Base-by-base conservation (phyloP, 2,888 invertebrate species). In the Chironomus riparius region DNA sequence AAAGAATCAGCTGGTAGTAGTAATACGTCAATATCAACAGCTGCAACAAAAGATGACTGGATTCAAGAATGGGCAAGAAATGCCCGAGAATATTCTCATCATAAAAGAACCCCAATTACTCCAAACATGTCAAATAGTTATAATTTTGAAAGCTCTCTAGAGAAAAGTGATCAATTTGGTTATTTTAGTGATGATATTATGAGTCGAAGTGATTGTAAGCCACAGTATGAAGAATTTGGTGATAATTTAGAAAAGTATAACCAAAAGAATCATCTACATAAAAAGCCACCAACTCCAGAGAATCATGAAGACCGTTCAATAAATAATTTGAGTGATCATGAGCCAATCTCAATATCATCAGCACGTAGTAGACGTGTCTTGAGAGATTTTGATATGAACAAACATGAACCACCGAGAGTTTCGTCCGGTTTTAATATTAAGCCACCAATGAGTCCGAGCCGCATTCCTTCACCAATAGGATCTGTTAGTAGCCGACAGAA, bases 381-480 rank as follows among this genome's bases (percentile, higher is more conserved):
- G 15, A 47, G 74, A 48, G 74, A 74, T 48, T 65, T 68, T 47
- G 65, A 68, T 68, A 10, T 68, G 7, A 68, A 74, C 15, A 65
- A 65, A 13, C 48, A 72, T n/a, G 48, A 74, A 48, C 21, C 62
- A 24, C 65, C 65, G 68, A 50, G 70, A 70, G 24, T 24, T 50
- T 61, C 24, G n/a, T n/a, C 38, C 6, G 24, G 5, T 21, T 74
- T 68, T 18, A 74, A 74, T 74, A 74, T 74, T n/a, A 74, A 74
- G 4, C 84, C 84, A 13, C 84, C 84, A 2, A 82, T 83, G 76
- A 87, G 88, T 61, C 88, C 90, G 15, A 88, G 90, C 2, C 92
- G 92, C 83, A 92, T 93, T 81, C 93, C 93, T 3, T 92, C 92
- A 74, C 93, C 93, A 4, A 81, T 90, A 15, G 85, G 88, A 47